phyloP scores from a whole-genome alignment of 1,140 invertebrate species.

The Belonocnema kinseyi region DNA sequence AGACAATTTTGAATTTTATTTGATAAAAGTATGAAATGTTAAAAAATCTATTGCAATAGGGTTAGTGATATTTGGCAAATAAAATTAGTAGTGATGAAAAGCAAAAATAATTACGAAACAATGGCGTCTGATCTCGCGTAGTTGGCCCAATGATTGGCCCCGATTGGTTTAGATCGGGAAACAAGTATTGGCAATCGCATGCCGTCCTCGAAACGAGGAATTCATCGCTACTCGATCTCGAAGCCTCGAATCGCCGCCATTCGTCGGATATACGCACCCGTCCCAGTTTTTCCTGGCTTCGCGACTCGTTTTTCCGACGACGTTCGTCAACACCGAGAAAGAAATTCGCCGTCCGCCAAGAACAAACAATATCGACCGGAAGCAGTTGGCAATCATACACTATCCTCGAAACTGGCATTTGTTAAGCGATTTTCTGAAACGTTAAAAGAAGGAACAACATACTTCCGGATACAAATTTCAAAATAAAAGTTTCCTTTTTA shows the following conservation, averaged over 20 bases:
- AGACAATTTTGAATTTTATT: background rate
- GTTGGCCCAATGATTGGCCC: slow-evolving; percentile 53
- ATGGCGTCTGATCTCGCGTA: slow-evolving; percentile 33
- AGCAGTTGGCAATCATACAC: slow-evolving; percentile 61
- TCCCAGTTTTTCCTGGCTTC: slow-evolving; percentile 41
- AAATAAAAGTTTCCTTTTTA: too few species aligned
- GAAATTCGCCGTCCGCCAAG: slow-evolving; percentile 47
- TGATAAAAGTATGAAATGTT: background rate
- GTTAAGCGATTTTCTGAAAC: slow-evolving; percentile 41
- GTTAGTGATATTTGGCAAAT: slow-evolving; percentile 53
- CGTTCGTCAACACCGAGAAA: slow-evolving; percentile 9
- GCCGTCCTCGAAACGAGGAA: slow-evolving; percentile 58
- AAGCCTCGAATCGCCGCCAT: slow-evolving; percentile 36
- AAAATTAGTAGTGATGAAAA: slow-evolving; percentile 33
- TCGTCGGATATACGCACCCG: slow-evolving; percentile 24
- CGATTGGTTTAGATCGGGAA: slow-evolving; percentile 60
- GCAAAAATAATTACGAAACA: slow-evolving; percentile 51
- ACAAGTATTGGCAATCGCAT: slow-evolving; percentile 56
- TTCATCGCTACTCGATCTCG: slow-evolving; percentile 46
- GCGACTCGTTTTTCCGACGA: slow-evolving; percentile 40
- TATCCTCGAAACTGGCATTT: slow-evolving; percentile 62
- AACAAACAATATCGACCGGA: slow-evolving; percentile 60
- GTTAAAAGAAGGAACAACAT: slow-evolving; percentile 10
- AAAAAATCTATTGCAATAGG: slow-evolving; percentile 7
- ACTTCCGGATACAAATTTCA: background rate